Base-by-base conservation (phyloP, 2,113 vertebrate genomes). In the Vulpes ferrilata region DNA sequence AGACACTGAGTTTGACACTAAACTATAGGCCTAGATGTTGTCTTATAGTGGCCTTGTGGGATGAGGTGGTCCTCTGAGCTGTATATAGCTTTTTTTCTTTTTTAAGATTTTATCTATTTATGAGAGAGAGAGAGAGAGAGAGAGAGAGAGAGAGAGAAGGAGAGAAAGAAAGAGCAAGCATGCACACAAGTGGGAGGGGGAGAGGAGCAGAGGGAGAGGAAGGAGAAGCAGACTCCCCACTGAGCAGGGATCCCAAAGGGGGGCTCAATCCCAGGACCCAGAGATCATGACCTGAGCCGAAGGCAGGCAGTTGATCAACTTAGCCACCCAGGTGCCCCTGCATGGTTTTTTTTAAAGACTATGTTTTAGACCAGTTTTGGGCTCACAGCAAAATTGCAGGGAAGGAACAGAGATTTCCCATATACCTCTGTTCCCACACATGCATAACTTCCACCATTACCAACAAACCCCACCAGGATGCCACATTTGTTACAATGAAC, bases 341-440 rank as follows among this genome's bases (percentile, higher is more conserved):
- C 43, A 43, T 43, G 43, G 6, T 43, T 43, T 43, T 43, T 43
- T 43, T 43, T 6, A 10, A 10, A 62, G 11, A 59, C 8, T 80
- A 76, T 38, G 71, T 62, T 95, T 87, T 81, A 90, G 59, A 88
- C 88, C 12, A 88, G 82, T 93, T 96, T 82, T 86, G 93, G n/a
- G 82, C 88, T 95, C 38, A 89, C 48, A 88, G 48, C 3, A 86
- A 95, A 81, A 71, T 32, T 60, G 85, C 90, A 35, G 51, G 74
- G 30, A 82, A 35, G 16, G 1, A n/a, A 13, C 5, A 94, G 43
- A 48, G 43, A 69, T 59, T 95, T 93, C 48, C 17, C 1, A 17
- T 62, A 51, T 95, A 43, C 4, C 25, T 55, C 32, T 82, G 30
- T 32, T 51, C 5, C 32, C 3, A 22, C 5, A 53, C 0, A 48